phyloP scores from a whole-genome alignment of 2,113 vertebrate species.

The Madoqua kirkii region DNA sequence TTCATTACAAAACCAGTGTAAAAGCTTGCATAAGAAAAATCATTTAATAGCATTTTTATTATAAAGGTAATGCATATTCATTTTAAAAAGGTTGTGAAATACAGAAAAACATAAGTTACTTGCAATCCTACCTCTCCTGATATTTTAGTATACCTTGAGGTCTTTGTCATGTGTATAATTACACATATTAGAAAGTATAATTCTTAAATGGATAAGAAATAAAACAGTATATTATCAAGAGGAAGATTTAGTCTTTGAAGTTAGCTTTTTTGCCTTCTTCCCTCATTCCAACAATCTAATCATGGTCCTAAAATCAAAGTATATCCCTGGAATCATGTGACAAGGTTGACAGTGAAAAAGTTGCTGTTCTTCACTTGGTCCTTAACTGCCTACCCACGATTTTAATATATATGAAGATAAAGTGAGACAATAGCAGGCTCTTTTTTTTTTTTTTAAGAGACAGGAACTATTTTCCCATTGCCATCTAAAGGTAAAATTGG shows the following conservation, averaged over 20 bases:
- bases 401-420: not conserved
- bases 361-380: not conserved
- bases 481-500: not conserved
- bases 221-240: not conserved
- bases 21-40: slow-evolving; percentile 16
- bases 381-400: not conserved
- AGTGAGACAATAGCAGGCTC: not conserved
- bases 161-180: not conserved
- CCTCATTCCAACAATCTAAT: not conserved
- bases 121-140: not conserved
- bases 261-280: not conserved
- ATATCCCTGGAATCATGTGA: not conserved
- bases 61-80: not conserved
- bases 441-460: not conserved
- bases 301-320: not conserved
- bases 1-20: not conserved
- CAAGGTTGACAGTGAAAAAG: not conserved
- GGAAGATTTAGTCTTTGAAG: not conserved
- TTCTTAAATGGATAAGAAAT: slow-evolving; percentile 27
- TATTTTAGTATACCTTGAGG: not conserved
- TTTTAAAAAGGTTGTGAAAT: slow-evolving; percentile 21
- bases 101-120: not conserved
- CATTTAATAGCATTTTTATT: not conserved
- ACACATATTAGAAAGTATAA: not conserved
- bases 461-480: not conserved